Base-by-base conservation (phyloP, 2,797 vertebrate genomes). In the Echeneis naucrates region DNA sequence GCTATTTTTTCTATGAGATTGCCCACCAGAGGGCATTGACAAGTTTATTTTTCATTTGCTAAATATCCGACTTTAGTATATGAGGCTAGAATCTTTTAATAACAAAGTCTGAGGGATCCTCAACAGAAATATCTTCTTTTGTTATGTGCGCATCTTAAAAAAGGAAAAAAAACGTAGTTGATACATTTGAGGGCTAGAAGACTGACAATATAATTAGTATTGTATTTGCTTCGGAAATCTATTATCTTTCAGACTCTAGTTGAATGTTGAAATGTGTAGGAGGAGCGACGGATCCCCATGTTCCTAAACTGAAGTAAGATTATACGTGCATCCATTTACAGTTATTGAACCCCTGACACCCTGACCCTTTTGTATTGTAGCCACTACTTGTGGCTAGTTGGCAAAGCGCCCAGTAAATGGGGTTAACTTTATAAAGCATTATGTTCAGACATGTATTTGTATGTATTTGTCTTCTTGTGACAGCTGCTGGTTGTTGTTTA, bases 21-120 rank as follows among this genome's bases (percentile, higher is more conserved):
- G 3, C 66, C 71, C 78, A 71, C 33, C 17, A 76, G 71, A 58
- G 62, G 53, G 78, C 53, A 24, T 45, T 64, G 72, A 66, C 16
- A 72, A 30, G 2, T 21, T 35, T 23, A 5, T 14, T 56, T 51
- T 44, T 60, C 4, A 40, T 13, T 2, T 4, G 0, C 50, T 61
- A 47, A 69, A 61, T 10, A 1, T 38, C 47, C 27, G 1, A 2
- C 9, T 54, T 35, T 26, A 9, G 17, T 8, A n/a, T 4, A 37
- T 4, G n/a, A 27, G 21, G 11, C 55, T 3, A 16, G n/a, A 40
- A 33, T 30, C 40, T 13, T 33, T 27, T 17, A 27, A 35, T 32
- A 32, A 32, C 19, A 2, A 59, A 2, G 30, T 66, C 23, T 47
- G n/a, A 54, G 3, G 13, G n/a, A 23, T 54, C 8, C 6, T 48